Evolutionary conservation across 2,113 vertebrate species (phyloP).

Genomic region (Asarcornis scutulata): DNA sequence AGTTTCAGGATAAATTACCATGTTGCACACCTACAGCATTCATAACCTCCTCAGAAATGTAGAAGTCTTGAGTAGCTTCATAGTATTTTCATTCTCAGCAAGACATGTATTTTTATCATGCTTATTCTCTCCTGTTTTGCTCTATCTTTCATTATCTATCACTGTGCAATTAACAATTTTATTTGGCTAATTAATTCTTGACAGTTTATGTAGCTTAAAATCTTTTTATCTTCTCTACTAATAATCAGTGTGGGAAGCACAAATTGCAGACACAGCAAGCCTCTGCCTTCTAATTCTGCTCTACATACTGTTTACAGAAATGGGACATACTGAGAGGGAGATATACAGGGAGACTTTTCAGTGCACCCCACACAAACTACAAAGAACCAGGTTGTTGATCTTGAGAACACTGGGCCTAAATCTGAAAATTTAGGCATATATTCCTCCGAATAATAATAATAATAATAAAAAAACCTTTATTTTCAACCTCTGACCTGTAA

Average conservation of each 20-base stretch:
- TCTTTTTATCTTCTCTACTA: background rate
- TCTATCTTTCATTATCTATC: background rate
- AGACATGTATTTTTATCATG: background rate
- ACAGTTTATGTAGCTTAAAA: background rate
- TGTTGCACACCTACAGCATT: background rate
- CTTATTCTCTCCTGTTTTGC: background rate
- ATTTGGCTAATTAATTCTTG: background rate
- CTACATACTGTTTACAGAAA: background rate
- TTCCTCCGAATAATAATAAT: background rate
- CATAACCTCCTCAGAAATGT: background rate
- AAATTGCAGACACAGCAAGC: background rate
- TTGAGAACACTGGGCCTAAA: background rate
- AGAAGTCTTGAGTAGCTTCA: background rate
- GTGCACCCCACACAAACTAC: background rate
- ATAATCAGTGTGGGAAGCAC: background rate
- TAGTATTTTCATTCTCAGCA: background rate
- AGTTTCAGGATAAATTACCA: background rate
- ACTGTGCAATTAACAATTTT: background rate
- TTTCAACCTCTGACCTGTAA: background rate
- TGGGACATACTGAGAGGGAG: background rate
- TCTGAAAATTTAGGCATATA: background rate
- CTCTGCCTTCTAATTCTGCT: background rate
- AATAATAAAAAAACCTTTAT: background rate
- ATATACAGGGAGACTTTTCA: background rate
- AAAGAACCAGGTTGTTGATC: background rate